Percentiles rank a stretch among this genome's conserved stretches.
These are phyloP conservation scores for Pseudoips prasinana DNA, from an alignment of 2,888 invertebrate genomes.

Conservation along the genomic window DNA sequence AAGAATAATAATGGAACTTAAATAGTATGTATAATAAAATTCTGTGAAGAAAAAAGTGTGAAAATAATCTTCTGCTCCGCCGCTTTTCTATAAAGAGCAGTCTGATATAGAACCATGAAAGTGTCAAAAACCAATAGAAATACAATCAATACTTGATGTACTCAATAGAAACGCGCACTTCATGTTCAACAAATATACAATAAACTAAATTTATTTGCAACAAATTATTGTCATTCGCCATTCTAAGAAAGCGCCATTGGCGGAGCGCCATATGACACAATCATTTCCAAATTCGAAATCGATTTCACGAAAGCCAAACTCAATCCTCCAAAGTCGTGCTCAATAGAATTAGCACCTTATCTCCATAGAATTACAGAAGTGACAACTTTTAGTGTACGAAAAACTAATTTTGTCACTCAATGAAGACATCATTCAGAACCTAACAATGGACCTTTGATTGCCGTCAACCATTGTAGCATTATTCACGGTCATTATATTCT, in stretches of 20 bases:
- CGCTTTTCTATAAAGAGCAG: no score
- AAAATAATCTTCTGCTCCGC: background rate
- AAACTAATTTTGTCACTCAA: constrained; percentile 45
- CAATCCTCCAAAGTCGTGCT: background rate
- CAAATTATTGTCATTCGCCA: constrained; percentile 64
- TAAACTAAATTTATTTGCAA: constrained; percentile 56
- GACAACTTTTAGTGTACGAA: constrained; percentile 26
- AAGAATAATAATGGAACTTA: no score
- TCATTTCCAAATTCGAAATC: constrained; percentile 51
- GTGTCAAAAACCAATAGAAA: background rate
- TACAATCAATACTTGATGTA: no score
- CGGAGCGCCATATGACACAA: constrained; percentile 52
- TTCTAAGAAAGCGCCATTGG: constrained; percentile 51
- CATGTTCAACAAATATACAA: constrained; percentile 23
- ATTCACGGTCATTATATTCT: constrained; percentile 80
- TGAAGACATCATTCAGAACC: constrained; percentile 69
- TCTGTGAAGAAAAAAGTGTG: constrained; percentile 5
- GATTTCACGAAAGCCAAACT: constrained; percentile 29
- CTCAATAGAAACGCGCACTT: constrained; percentile 24
- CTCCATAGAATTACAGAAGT: constrained; percentile 1
- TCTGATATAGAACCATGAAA: background rate
- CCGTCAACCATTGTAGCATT: constrained; percentile 68
- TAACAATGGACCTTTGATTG: constrained; percentile 72
- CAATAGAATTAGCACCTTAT: constrained; percentile 12
- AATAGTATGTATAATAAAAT: no score